Evolutionary conservation across 2,888 invertebrate genomes (phyloP), one percentile per base, ranked within the genome.

Genomic region (Labia minor): DNA sequence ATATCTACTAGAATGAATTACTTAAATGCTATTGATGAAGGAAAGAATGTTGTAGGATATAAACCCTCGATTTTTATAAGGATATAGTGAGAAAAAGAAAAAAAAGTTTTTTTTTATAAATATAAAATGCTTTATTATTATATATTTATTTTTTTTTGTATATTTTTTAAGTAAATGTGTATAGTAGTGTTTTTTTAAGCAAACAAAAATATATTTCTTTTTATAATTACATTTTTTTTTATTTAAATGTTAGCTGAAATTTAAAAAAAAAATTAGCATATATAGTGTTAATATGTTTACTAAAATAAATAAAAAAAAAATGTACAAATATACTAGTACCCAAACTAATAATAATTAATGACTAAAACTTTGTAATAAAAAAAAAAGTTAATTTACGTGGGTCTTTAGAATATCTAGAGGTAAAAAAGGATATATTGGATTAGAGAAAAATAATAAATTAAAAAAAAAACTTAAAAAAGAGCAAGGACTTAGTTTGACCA

Each of bases 261-360:
- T 49, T 49, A 49, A 49, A 49, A 49, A n/a, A n/a, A n/a, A 16
- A 49, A 49, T 49, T 49, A 49, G 49, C 49, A 49, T 49, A 26
- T 6, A 26, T 49, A 49, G 49, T 49, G 49, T 49, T 49, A 49
- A 49, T 49, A 49, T 49, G 49, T n/a, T 49, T 49, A 49, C 16
- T 49, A 49, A n/a, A n/a, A 49, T 3, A n/a, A 49, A 49, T 8
- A 49, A n/a, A 49, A 11, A n/a, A 49, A 49, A 49, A 14, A 3
- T 49, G 49, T 49, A 16, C 49, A 49, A 49, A 49, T n/a, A 49
- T 49, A 49, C 49, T 49, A 49, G 49, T 49, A 49, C 49, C 49
- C 49, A 49, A 49, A 49, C 49, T 49, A 49, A 49, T n/a, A 49
- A 49, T n/a, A 8, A 49, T 8, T 49, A 33, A 49, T 49, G 16